These are phyloP conservation scores for Piscicola geometra DNA, from an alignment of 2,888 invertebrate genomes.

Conservation along the genomic window DNA sequence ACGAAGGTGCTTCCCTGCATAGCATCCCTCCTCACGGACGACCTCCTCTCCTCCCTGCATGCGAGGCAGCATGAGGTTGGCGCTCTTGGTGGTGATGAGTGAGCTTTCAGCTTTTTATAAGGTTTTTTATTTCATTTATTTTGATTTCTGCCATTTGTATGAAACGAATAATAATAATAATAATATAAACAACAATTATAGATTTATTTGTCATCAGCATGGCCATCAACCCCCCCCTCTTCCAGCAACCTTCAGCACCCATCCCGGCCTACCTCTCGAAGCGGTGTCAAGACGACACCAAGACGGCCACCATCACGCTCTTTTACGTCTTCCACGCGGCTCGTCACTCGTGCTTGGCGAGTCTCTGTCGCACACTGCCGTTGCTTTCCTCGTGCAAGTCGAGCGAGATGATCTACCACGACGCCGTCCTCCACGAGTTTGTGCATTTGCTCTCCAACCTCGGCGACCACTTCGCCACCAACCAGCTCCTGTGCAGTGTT, in stretches of 20 bases:
- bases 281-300: constrained; percentile 33
- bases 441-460: constrained; percentile 78
- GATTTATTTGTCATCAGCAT: background rate
- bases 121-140: too few species aligned
- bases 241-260: constrained; percentile 36
- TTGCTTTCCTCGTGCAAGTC: constrained; percentile 73
- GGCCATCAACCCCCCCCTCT: too few species aligned
- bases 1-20: constrained; percentile 89
- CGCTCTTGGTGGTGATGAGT: background rate
- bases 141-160: too few species aligned
- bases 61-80: constrained; percentile 79
- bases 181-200: too few species aligned
- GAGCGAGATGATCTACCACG: constrained; percentile 85
- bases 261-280: constrained; percentile 34
- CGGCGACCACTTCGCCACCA: constrained; percentile 78
- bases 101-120: too few species aligned
- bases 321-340: constrained; percentile 57
- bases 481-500: constrained; percentile 88
- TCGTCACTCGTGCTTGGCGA: constrained; percentile 73
- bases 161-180: too few species aligned
- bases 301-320: constrained; percentile 36
- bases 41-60: constrained; percentile 64
- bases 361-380: constrained; percentile 75
- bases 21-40: constrained; percentile 81
- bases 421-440: constrained; percentile 86